phyloP scores from a whole-genome alignment of 1,140 invertebrate genomes.

The Aradophagus sp. region DNA sequence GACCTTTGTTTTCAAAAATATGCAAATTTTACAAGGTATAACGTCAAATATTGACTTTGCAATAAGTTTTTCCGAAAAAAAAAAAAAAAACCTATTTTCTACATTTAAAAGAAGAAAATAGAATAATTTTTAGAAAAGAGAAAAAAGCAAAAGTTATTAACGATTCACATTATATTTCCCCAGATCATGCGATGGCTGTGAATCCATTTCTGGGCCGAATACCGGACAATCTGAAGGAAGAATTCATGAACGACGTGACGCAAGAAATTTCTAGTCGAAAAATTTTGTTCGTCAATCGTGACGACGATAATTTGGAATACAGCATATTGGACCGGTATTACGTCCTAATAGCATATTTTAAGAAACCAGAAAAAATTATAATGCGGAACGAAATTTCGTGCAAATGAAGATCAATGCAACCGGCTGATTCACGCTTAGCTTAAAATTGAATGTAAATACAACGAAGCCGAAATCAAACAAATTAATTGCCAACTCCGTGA shows the following conservation, averaged over 20 bases:
- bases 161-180: neutral
- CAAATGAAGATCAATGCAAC: neutral
- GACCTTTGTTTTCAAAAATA: conserved; percentile 79
- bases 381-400: conserved; percentile 31
- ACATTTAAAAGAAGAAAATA: too few relatives aligned
- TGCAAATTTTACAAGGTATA: conserved; percentile 76
- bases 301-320: conserved; percentile 58
- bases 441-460: too few relatives aligned
- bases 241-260: conserved; percentile 76
- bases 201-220: conserved; percentile 84
- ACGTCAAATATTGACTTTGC: too few relatives aligned
- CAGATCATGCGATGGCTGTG: conserved; percentile 82
- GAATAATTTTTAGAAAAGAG: too few relatives aligned
- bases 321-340: conserved; percentile 69
- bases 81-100: too few relatives aligned
- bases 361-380: conserved; percentile 60
- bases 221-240: conserved; percentile 77
- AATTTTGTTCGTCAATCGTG: conserved; percentile 60
- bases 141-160: too few relatives aligned
- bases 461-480: neutral
- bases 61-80: too few relatives aligned
- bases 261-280: conserved; percentile 64
- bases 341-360: conserved; percentile 67
- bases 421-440: neutral
- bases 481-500: too few relatives aligned